Base-by-base conservation (phyloP, 1,140 invertebrate species). In the Macrosteles quadrilineatus region DNA sequence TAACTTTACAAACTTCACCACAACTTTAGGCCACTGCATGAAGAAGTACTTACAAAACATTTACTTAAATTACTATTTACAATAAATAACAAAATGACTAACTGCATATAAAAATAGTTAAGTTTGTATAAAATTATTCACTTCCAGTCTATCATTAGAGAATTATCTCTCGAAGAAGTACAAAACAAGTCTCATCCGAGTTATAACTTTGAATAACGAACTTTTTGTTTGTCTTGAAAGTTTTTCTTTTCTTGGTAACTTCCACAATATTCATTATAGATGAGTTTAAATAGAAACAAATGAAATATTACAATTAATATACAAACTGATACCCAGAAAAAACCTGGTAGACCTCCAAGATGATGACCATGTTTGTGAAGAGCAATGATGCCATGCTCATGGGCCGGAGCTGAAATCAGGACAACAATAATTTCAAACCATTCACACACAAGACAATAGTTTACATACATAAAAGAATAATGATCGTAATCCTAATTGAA, bases 311-410 rank as follows among this genome's bases (percentile, higher is more conserved):
- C 85, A 73, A 98, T 94, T 68, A 98, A 85, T 77, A 94, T 88
- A 76, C 90, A 90, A 73, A 98, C 91, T 19, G 93, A 90, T 0
- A 96, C 87, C 96, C 96, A 98, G 81, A 98, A 97, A 40, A 98
- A 83, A 0, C 92, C 92, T 23, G 96, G 95, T 67, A 98, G 80
- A 0, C 95, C 94, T 55, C 94, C 95, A 69, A 95, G 85, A 73
- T 91, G 90, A 82, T 96, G 91, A 0, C 96, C 96, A 80, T 97
- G 95, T 77, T 90, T 92, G 78, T 98, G 96, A 72, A 97, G 80
- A 0, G 93, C 93, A 76, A 98, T 93, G 0, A 97, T 87, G 79
- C 96, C 91, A 76, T 96, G 89, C 76, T 98, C 94, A 78, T 97
- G 95, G 0, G 95, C 91, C 2, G 96, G 95, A 68, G 96, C 96